A percentile compares a stretch with the other conserved stretches of the same genome.
Evolutionary conservation across 2,113 vertebrate genomes (phyloP).

Genomic region (Aptenodytes patagonicus): DNA sequence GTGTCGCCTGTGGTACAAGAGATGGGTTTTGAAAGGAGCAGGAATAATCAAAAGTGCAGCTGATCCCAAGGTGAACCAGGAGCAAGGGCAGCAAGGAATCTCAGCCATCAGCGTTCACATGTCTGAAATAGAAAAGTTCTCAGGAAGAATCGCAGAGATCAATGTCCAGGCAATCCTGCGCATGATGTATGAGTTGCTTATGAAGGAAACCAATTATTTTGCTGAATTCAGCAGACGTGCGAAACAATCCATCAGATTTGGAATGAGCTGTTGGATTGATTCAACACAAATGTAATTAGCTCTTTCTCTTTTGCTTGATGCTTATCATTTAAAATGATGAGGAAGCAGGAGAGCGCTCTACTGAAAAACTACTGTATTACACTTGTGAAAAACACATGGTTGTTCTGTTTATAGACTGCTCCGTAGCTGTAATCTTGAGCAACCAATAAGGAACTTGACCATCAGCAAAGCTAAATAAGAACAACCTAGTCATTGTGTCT

Average conservation of each 20-base stretch:
- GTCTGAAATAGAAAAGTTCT: not conserved
- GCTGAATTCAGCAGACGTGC: not conserved
- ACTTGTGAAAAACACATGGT: slow-evolving; percentile 1
- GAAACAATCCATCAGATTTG: not conserved
- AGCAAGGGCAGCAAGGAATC: not conserved
- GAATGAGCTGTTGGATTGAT: not conserved
- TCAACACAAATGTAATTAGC: slow-evolving; percentile 48
- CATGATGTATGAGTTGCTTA: not conserved
- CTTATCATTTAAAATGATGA: slow-evolving; percentile 29
- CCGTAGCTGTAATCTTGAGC: not conserved
- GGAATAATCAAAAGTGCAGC: not conserved
- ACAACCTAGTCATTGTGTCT: slow-evolving; percentile 49
- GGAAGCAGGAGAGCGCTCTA: not conserved
- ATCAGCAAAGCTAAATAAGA: slow-evolving; percentile 36
- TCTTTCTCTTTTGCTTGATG: slow-evolving; percentile 27
- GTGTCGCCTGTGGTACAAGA: not conserved
- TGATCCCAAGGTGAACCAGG: not conserved
- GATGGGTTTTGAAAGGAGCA: not conserved
- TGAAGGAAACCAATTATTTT: not conserved
- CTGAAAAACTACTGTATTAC: not conserved
- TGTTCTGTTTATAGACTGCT: slow-evolving; percentile 10
- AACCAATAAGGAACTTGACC: slow-evolving; percentile 2
- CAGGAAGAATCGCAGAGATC: not conserved
- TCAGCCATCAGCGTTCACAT: not conserved
- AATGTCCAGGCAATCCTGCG: not conserved